Conservation (phyloP, 2,888 invertebrate species). For the Xanthorhoe designata region DNA sequence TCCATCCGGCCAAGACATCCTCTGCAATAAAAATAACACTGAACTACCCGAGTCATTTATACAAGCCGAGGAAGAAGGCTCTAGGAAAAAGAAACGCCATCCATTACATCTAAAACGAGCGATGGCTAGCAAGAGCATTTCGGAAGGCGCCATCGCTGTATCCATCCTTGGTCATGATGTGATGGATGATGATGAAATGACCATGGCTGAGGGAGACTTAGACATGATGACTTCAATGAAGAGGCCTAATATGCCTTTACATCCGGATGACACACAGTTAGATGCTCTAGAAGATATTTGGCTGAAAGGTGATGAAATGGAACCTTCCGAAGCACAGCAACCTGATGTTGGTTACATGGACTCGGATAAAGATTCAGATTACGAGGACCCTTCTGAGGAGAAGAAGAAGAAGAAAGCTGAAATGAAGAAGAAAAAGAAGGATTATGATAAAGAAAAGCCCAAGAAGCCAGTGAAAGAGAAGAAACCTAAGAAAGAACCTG, state of each 20-base stretch:
- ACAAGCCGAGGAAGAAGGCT: constrained; percentile 86
- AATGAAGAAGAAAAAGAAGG: constrained; percentile 53
- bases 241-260: constrained; percentile 72
- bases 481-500: constrained; percentile 42
- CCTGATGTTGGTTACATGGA: constrained; percentile 82
- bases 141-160: constrained; percentile 86
- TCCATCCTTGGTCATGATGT: constrained; percentile 86
- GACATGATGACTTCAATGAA: constrained; percentile 84
- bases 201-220: constrained; percentile 82
- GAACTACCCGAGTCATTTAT: constrained; percentile 88
- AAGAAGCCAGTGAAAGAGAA: constrained; percentile 43
- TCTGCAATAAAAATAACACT: constrained; percentile 91
- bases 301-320: constrained; percentile 92
- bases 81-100: constrained; percentile 87
- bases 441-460: constrained; percentile 58
- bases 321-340: constrained; percentile 77
- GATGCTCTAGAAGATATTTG: constrained; percentile 92
- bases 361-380: constrained; percentile 80
- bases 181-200: constrained; percentile 84
- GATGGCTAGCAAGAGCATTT: constrained; percentile 83
- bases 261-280: constrained; percentile 89
- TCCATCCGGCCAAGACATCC: constrained; percentile 91
- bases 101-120: constrained; percentile 86
- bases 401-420: constrained; percentile 43
- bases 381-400: constrained; percentile 64